Evolutionary conservation across 2,113 vertebrate genomes (phyloP).

Genomic region (Brachirus orientalis): DNA sequence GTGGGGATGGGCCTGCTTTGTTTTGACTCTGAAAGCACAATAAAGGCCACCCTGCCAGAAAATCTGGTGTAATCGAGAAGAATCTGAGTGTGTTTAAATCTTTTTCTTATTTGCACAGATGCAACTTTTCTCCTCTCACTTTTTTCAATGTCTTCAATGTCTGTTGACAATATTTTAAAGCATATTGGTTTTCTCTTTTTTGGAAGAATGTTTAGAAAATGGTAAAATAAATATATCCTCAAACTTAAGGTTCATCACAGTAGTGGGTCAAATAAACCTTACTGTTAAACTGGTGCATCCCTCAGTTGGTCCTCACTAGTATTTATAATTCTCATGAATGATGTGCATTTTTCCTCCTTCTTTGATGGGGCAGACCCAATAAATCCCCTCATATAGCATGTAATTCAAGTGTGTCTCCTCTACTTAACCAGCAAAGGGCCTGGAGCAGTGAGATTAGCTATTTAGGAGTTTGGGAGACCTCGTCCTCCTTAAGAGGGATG

Average conservation of each 20-base stretch:
- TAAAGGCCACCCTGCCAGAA: conserved; percentile 56
- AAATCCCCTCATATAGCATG: conserved; percentile 66
- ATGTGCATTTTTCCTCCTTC: conserved; percentile 47
- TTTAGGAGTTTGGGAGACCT: conserved; percentile 69
- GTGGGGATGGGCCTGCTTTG: conserved; percentile 66
- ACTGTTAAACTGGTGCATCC: conserved; percentile 12
- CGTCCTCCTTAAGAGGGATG: conserved; percentile 71
- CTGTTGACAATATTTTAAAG: neutral
- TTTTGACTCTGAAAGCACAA: conserved; percentile 66
- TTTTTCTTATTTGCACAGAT: conserved; percentile 16
- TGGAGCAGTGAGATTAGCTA: conserved; percentile 71
- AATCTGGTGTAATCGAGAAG: conserved; percentile 48
- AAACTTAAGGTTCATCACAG: neutral
- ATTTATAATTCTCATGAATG: conserved; percentile 37
- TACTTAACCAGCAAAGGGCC: conserved; percentile 58
- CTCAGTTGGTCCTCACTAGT: conserved; percentile 16
- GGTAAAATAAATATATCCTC: neutral
- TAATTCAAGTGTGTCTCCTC: conserved; percentile 54
- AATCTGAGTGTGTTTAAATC: conserved; percentile 31
- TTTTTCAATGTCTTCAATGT: neutral
- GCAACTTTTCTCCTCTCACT: neutral
- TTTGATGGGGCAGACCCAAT: conserved; percentile 39
- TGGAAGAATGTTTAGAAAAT: neutral
- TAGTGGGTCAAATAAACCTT: neutral
- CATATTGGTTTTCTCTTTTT: conserved; percentile 3